These are phyloP conservation scores for Propithecus deckenii DNA, from an alignment of 2,797 vertebrate genomes.

Conservation along the genomic window DNA sequence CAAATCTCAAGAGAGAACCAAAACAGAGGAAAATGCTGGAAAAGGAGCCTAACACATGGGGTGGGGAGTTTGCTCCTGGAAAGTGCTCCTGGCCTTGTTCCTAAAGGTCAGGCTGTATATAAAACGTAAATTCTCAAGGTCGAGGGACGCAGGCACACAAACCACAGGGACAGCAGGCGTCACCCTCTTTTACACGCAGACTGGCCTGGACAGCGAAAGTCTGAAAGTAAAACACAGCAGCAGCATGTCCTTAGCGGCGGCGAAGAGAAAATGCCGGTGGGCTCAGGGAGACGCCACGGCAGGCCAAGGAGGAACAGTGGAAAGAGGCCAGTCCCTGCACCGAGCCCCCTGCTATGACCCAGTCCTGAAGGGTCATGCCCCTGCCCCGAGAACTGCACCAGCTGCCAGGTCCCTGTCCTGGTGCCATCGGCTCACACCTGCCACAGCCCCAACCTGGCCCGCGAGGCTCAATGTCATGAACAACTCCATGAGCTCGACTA, in stretches of 20 bases:
- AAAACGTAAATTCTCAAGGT: slow-evolving; percentile 45
- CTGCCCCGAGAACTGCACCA: background rate
- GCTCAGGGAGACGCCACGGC: accelerated
- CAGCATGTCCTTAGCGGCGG: background rate
- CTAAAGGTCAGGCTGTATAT: background rate
- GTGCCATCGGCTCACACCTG: background rate
- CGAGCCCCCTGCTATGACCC: background rate
- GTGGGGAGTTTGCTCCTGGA: background rate
- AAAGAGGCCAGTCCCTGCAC: background rate
- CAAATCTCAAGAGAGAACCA: slow-evolving; percentile 23
- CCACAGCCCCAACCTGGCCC: background rate
- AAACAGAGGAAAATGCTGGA: slow-evolving; percentile 50
- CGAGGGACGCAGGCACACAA: background rate
- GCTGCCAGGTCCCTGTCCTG: background rate
- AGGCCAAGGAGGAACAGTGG: background rate
- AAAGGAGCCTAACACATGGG: background rate
- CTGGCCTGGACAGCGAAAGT: background rate
- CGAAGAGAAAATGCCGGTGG: background rate
- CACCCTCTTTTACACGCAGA: no score
- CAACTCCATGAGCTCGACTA: background rate
- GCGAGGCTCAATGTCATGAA: background rate
- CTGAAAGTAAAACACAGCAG: background rate
- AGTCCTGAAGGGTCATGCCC: background rate
- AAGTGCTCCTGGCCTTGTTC: background rate
- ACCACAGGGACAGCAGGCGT: background rate